Evolutionary conservation across 2,113 vertebrate genomes (phyloP).

Genomic region (Hydropotes inermis): DNA sequence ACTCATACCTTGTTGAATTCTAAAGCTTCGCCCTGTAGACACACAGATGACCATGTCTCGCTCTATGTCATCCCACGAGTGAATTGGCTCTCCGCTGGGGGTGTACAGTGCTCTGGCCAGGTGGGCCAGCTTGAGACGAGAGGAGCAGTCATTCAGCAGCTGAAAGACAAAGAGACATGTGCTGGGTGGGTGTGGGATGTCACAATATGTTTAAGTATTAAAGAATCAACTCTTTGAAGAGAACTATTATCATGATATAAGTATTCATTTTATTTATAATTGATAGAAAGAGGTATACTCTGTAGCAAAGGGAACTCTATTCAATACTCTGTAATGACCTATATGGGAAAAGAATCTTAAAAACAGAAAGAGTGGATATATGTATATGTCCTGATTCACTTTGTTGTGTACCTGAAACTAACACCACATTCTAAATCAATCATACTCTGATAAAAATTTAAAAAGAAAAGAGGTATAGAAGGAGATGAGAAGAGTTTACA

Average conservation of each 20-base stretch:
- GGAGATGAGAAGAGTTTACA: not conserved
- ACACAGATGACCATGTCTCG: conserved; percentile 61
- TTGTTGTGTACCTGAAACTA: not conserved
- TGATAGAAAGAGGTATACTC: not conserved
- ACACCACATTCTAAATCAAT: not conserved
- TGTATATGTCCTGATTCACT: not conserved
- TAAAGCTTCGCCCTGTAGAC: conserved; percentile 66
- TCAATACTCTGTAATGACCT: not conserved
- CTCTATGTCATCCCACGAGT: conserved; percentile 61
- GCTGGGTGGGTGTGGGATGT: not conserved
- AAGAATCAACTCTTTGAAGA: not conserved
- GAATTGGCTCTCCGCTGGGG: not conserved
- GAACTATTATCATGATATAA: not conserved
- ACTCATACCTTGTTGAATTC: conserved; percentile 65
- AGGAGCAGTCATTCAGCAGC: conserved; percentile 63
- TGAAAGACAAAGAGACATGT: conserved; percentile 4
- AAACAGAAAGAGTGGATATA: not conserved
- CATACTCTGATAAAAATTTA: not conserved
- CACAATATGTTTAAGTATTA: not conserved
- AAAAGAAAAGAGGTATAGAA: not conserved
- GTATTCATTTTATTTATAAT: not conserved
- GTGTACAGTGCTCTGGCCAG: conserved; percentile 55
- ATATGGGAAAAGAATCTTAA: not conserved
- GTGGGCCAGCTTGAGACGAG: conserved; percentile 54
- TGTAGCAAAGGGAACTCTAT: not conserved